Evolutionary conservation across 1,140 invertebrate species (phyloP).

Genomic region (Telenomus remus): DNA sequence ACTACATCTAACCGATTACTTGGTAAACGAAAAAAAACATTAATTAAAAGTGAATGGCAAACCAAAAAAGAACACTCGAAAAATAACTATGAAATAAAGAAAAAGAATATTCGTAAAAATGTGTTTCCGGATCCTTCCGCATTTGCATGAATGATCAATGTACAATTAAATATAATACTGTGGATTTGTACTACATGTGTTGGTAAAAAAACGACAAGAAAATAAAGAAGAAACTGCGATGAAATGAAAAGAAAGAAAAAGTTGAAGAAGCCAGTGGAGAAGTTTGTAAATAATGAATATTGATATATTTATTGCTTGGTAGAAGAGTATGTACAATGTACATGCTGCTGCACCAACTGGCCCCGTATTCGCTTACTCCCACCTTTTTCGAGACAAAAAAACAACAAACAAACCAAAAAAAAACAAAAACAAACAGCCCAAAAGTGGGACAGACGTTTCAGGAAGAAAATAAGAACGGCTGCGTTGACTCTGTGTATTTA

Average conservation of each 20-base stretch:
- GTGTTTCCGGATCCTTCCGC: constrained; percentile 58
- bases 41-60: constrained; percentile 48
- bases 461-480: constrained; percentile 50
- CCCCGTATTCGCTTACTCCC: constrained; percentile 59
- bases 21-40: constrained; percentile 44
- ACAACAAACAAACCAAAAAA: too few relatives aligned
- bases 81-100: constrained; percentile 37
- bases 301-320: constrained; percentile 61
- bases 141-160: constrained; percentile 59
- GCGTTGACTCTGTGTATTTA: constrained; percentile 59
- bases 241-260: constrained; percentile 40
- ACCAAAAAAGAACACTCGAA: constrained; percentile 49
- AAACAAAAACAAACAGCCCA: constrained; percentile 53
- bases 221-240: constrained; percentile 40
- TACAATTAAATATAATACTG: constrained; percentile 60
- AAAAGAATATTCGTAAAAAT: constrained; percentile 46
- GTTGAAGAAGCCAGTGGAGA: constrained; percentile 30
- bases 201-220: constrained; percentile 53
- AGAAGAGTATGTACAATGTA: constrained; percentile 61
- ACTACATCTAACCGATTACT: constrained; percentile 58
- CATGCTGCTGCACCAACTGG: constrained; percentile 58
- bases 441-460: constrained; percentile 54
- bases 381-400: constrained; percentile 48
- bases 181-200: constrained; percentile 61
- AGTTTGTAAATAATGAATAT: constrained; percentile 60